Evolutionary conservation across 2,888 invertebrate species (phyloP), one percentile per base, ranked within the genome.

Genomic region (Epinotia demarniana): DNA sequence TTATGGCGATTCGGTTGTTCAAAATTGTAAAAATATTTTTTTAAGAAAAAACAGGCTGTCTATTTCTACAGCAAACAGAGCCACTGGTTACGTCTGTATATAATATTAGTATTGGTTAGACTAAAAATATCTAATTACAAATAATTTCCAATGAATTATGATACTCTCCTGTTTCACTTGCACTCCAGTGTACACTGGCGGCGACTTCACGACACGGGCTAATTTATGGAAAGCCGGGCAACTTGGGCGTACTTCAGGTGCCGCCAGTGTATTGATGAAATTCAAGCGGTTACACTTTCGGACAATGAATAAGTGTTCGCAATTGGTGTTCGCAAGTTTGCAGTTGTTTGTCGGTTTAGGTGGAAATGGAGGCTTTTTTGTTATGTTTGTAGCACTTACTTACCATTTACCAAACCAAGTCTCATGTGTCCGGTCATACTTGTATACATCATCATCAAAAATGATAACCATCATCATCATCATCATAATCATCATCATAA

Each of bases 171-270:
- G 11, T 27, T 60, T 69, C 19, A 13, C 19, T 67, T 75, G 84
- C 72, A 81, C 79, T 18, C 76, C 83, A 84, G 83, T 91, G 86
- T 85, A 87, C 70, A 70, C 49, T 75, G 75, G 72, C 74, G 77
- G 86, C 85, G 87, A 86, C 87, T 84, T 83, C 85, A 86, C 85
- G 88, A 85, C 86, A 83, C 81, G 82, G 83, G 87, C 85, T 91
- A 92, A 92, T 92, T 92, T 92, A 92, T 92, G 92, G 89, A 90
- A 89, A 92, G 87, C 87, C 87, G 58, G 16, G 67, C 46, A 72
- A 75, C 75, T 75, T 66, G 23, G 9, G 60, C 75, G 55, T 58
- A 67, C 75, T 75, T 71, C 70, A 75, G 75, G 75, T 75, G 57
- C 67, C 71, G 67, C 66, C 72, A 75, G 67, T 67, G 75, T 70